Percentiles rank a stretch among this genome's conserved stretches.
phyloP scores from a whole-genome alignment of 2,797 vertebrate genomes.

The Lacerta viridis region DNA sequence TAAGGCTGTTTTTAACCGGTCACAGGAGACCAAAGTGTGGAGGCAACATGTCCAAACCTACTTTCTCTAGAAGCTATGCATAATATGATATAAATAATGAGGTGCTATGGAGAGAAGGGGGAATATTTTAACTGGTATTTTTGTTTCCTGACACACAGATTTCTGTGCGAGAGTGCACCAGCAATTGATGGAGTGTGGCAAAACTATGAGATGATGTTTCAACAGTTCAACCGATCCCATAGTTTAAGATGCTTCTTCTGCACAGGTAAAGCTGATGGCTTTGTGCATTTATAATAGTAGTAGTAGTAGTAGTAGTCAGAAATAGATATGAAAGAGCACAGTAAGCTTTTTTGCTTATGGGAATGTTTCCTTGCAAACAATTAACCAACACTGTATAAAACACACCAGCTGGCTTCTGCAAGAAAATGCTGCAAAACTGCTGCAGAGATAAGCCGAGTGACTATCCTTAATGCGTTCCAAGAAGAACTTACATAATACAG shows the following conservation, averaged over 20 bases:
- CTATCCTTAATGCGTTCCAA: constrained; percentile 12
- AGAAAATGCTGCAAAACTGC: constrained; percentile 30
- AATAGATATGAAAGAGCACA: constrained; percentile 11
- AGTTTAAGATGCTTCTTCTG: constrained; percentile 32
- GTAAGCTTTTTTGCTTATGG: constrained; percentile 32
- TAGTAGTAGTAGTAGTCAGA: constrained; percentile 47
- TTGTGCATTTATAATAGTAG: constrained; percentile 42
- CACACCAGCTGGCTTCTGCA: constrained; percentile 19
- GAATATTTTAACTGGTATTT: constrained; percentile 57
- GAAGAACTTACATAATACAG: constrained; percentile 24
- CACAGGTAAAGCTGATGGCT: constrained; percentile 35
- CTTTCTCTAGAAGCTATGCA: constrained; percentile 54
- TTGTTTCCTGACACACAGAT: constrained; percentile 62
- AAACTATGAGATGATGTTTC: constrained; percentile 57
- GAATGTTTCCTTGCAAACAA: constrained; percentile 20
- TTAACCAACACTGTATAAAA: constrained; percentile 44
- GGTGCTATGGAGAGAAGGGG: constrained; percentile 52
- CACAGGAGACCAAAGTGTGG: constrained; percentile 77
- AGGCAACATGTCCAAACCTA: constrained; percentile 72
- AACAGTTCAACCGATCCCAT: constrained; percentile 53
- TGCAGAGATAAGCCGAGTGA: constrained; percentile 19
- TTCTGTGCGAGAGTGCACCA: constrained; percentile 58
- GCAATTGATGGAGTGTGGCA: constrained; percentile 63
- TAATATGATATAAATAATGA: constrained; percentile 74
- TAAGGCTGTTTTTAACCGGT: constrained; percentile 77